phyloP scores from a whole-genome alignment of 1,140 invertebrate species.

The Mya arenaria region DNA sequence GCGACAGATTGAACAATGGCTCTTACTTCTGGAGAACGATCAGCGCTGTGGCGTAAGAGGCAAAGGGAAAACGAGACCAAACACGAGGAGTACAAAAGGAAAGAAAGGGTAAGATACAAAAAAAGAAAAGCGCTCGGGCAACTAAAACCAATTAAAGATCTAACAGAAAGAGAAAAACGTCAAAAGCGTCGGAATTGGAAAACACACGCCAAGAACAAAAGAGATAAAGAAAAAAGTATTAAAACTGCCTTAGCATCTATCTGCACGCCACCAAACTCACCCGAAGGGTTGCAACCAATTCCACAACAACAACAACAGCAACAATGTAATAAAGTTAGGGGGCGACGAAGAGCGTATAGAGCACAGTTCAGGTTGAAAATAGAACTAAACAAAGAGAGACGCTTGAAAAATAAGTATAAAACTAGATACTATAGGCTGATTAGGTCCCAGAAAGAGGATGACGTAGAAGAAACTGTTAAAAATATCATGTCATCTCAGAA shows the following conservation, averaged over 20 bases:
- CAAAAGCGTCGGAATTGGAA: background rate
- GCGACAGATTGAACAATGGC: slow-evolving; percentile 11
- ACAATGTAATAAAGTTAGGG: background rate
- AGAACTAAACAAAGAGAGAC: background rate
- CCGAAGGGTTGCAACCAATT: background rate
- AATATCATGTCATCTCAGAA: background rate
- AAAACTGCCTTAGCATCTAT: background rate
- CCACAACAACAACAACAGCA: background rate
- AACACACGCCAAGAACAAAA: background rate
- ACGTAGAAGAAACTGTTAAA: background rate
- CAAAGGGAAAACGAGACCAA: slow-evolving; percentile 3
- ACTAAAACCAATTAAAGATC: background rate
- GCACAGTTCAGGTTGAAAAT: background rate
- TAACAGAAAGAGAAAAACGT: background rate
- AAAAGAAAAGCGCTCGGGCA: slow-evolving; percentile 7
- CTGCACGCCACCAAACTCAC: background rate
- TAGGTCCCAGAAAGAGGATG: background rate
- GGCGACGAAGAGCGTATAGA: background rate
- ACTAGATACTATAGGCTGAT: background rate
- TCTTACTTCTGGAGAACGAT: background rate
- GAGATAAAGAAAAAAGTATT: background rate
- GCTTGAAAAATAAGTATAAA: background rate
- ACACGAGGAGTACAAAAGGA: slow-evolving; percentile 34
- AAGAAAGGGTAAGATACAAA: slow-evolving; percentile 9
- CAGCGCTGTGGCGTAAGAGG: slow-evolving; percentile 11